Evolutionary conservation across 2,113 vertebrate genomes (phyloP).

Genomic region (Calyptommatus sinebrachiatus): DNA sequence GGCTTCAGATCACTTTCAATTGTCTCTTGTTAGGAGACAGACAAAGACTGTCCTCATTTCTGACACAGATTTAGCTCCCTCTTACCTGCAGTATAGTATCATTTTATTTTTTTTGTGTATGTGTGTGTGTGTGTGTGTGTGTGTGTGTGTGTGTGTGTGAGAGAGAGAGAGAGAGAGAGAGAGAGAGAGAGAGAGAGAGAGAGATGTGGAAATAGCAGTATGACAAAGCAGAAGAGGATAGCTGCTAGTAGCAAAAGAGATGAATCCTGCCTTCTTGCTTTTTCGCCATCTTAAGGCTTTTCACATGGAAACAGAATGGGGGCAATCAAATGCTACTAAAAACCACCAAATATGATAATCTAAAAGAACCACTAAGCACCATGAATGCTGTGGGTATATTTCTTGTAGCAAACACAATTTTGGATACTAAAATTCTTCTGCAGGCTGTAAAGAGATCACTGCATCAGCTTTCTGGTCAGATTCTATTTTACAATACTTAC

Average conservation of each 20-base stretch:
- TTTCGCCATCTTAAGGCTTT: conserved; percentile 11
- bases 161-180: conserved; percentile 21
- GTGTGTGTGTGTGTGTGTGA: conserved; percentile 30
- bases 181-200: too few relatives aligned
- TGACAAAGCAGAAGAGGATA: conserved; percentile 25
- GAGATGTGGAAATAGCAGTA: conserved; percentile 12
- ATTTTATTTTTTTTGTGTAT: conserved; percentile 30
- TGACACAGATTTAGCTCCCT: conserved; percentile 46
- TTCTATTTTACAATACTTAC: too few relatives aligned
- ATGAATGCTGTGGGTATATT: not conserved
- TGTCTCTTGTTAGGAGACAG: conserved; percentile 24
- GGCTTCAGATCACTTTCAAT: conserved; percentile 39
- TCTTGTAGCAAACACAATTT: not conserved
- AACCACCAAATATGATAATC: not conserved
- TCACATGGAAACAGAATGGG: conserved; percentile 41
- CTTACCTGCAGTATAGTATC: conserved; percentile 14
- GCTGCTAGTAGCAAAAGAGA: conserved; percentile 33
- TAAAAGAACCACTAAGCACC: not conserved
- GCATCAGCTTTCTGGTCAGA: not conserved
- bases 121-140: conserved; percentile 32
- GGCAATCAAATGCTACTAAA: conserved; percentile 24
- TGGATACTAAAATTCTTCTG: not conserved
- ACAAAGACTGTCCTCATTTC: conserved; percentile 29
- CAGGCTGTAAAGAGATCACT: not conserved
- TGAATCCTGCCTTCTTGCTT: conserved; percentile 1